Conservation (phyloP, 2,113 vertebrate genomes). For the Cichladusa arquata region DNA sequence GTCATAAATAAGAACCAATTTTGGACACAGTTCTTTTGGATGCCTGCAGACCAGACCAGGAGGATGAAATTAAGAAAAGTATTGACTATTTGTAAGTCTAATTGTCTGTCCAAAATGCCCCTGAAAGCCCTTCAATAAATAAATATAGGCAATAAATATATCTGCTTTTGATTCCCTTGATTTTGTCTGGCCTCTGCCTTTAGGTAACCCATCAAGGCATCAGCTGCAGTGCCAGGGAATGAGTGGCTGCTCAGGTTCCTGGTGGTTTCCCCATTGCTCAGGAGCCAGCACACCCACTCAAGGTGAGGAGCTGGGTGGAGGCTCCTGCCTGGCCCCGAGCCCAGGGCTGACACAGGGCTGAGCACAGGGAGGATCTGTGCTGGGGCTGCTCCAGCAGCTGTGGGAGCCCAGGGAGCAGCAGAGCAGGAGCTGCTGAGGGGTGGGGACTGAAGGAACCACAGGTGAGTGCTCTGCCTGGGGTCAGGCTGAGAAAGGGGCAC, state of each 20-base stretch:
- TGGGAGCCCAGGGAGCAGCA: no score
- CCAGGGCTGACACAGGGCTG: background rate
- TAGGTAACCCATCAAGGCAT: background rate
- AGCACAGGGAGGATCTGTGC: background rate
- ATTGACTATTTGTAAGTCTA: background rate
- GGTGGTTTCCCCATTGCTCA: background rate
- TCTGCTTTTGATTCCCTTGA: no score
- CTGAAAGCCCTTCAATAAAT: background rate
- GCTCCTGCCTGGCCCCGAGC: background rate
- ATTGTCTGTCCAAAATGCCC: no score
- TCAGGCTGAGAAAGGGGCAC: background rate
- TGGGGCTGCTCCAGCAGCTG: background rate
- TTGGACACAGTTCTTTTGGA: background rate
- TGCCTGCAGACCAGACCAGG: background rate
- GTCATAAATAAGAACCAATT: background rate
- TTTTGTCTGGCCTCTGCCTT: background rate
- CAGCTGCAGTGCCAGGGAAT: no score
- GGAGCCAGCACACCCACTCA: background rate
- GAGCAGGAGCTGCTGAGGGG: background rate
- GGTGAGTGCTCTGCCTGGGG: background rate
- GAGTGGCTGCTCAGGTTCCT: background rate
- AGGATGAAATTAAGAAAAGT: background rate
- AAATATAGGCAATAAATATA: background rate
- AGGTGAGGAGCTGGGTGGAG: background rate
- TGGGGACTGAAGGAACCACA: accelerated